Evolutionary conservation across 2,113 vertebrate species (phyloP).

Genomic region (Hippoglossus stenolepis): DNA sequence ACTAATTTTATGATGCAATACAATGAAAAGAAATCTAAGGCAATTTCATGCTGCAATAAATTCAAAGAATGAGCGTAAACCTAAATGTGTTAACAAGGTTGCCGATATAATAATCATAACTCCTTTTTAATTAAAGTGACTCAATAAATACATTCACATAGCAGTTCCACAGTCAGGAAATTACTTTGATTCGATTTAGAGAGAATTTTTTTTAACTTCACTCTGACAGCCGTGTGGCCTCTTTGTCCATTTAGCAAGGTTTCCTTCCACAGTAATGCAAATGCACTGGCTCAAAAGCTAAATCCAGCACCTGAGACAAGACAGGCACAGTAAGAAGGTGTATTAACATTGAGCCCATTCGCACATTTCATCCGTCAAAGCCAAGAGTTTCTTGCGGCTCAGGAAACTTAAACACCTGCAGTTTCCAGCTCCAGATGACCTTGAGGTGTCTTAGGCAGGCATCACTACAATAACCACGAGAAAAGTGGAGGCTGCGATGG

Average conservation of each 20-base stretch:
- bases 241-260: background rate
- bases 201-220: background rate
- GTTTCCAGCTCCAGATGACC: slow-evolving; percentile 22
- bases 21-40: slow-evolving; percentile 1
- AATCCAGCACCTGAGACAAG: background rate
- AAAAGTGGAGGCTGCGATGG: slow-evolving; percentile 15
- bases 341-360: background rate
- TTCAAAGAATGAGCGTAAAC: slow-evolving; percentile 7
- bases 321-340: background rate
- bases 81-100: slow-evolving; percentile 12
- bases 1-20: slow-evolving; percentile 18
- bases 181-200: background rate
- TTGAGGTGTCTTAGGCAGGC: slow-evolving; percentile 21
- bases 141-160: background rate
- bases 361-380: background rate
- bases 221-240: too few relatives aligned
- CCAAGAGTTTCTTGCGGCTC: background rate
- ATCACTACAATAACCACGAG: slow-evolving; percentile 28
- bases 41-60: slow-evolving; percentile 18
- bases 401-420: slow-evolving; percentile 14
- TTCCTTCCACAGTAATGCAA: background rate
- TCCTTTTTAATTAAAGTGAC: background rate
- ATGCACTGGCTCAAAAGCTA: background rate
- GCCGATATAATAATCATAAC: background rate
- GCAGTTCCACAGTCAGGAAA: background rate